phyloP scores from a whole-genome alignment of 2,113 vertebrate species.

The Fregata magnificens region DNA sequence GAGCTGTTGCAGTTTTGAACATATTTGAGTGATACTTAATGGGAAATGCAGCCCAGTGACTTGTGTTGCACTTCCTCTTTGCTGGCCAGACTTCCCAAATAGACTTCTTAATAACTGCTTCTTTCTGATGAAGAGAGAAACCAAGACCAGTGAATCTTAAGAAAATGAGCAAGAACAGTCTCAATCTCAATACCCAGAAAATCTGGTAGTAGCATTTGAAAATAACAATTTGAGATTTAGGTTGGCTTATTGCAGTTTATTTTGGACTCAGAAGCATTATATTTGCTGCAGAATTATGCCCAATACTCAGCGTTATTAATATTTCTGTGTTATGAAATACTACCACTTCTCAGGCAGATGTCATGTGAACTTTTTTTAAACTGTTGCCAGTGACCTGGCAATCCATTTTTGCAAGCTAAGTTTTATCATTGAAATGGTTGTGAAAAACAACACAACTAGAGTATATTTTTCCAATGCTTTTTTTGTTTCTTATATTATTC shows the following conservation, averaged over 20 bases:
- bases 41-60: neutral
- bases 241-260: neutral
- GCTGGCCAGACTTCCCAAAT: neutral
- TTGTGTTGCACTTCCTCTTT: neutral
- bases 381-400: neutral
- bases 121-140: neutral
- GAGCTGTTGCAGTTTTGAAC: neutral
- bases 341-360: neutral
- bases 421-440: neutral
- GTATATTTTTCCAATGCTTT: neutral
- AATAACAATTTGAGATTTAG: neutral
- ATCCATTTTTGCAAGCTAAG: neutral
- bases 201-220: neutral
- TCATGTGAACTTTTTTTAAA: neutral
- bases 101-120: neutral
- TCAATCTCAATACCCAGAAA: neutral
- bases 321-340: neutral
- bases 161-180: neutral
- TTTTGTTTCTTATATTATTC: neutral
- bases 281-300: neutral
- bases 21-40: neutral
- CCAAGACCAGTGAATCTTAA: neutral
- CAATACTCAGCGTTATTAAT: neutral
- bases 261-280: neutral
- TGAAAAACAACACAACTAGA: neutral